Evolutionary conservation across 2,113 vertebrate genomes (phyloP).

Genomic region (Gambusia holbrooki): DNA sequence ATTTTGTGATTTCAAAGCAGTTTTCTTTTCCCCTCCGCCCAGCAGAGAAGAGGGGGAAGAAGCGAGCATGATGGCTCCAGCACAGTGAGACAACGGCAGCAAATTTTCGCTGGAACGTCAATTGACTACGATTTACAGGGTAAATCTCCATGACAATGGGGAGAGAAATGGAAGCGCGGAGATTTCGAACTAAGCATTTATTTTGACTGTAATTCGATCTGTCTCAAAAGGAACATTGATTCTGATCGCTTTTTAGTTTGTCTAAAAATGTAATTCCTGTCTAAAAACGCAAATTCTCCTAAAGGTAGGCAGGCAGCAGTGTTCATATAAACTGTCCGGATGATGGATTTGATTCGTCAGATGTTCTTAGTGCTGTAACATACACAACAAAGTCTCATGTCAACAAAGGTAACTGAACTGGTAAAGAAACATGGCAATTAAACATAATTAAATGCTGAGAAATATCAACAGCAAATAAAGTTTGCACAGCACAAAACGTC

Average conservation of each 20-base stretch:
- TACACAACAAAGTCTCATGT: background rate
- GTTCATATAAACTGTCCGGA: background rate
- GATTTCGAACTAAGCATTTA: slow-evolving; percentile 42
- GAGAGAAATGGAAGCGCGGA: slow-evolving; percentile 43
- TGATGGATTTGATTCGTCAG: background rate
- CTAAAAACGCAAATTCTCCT: background rate
- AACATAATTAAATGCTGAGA: background rate
- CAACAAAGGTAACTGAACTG: background rate
- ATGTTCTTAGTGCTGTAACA: background rate
- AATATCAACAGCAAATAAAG: background rate
- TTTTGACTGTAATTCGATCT: slow-evolving; percentile 36
- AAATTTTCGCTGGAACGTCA: slow-evolving; percentile 37
- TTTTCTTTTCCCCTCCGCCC: background rate
- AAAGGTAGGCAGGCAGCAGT: background rate
- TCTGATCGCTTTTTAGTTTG: slow-evolving; percentile 9
- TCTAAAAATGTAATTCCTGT: background rate
- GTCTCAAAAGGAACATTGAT: slow-evolving; percentile 28
- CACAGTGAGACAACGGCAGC: slow-evolving; percentile 45
- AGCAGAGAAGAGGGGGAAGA: slow-evolving; percentile 6
- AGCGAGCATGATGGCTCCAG: slow-evolving; percentile 36
- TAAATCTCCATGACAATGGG: slow-evolving; percentile 64
- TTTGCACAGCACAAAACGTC: background rate
- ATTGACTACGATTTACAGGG: slow-evolving; percentile 40
- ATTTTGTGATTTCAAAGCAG: slow-evolving; percentile 48
- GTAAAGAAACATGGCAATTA: background rate